These are phyloP conservation scores for Oplegnathus fasciatus DNA, from an alignment of 2,113 vertebrate species.

Conservation along the genomic window DNA sequence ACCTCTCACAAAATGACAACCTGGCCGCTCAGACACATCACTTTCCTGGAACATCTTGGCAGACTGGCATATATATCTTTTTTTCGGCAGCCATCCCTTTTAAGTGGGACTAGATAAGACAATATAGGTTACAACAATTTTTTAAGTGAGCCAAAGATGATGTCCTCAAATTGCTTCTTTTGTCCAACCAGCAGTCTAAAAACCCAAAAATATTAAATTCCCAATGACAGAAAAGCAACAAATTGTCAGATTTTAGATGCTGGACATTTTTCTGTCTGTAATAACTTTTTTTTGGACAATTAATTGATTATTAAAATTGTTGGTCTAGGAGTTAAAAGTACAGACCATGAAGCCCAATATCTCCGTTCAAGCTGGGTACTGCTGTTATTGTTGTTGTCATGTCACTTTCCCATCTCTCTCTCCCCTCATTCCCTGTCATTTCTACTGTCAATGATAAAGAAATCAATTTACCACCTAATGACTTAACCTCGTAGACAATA, in stretches of 20 bases:
- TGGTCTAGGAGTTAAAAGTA: too few relatives aligned
- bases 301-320: background rate
- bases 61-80: background rate
- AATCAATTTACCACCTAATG: background rate
- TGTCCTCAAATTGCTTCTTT: background rate
- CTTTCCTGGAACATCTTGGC: slow-evolving; percentile 3
- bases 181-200: background rate
- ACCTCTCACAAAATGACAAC: slow-evolving; percentile 25
- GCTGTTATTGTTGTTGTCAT: background rate
- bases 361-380: background rate
- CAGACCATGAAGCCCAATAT: too few relatives aligned
- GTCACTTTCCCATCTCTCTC: background rate
- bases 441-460: background rate
- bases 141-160: background rate
- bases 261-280: too few relatives aligned
- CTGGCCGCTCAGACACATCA: slow-evolving; percentile 20
- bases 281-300: too few relatives aligned
- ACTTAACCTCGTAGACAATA: background rate
- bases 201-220: background rate
- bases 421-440: background rate
- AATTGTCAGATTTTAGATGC: background rate
- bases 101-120: background rate
- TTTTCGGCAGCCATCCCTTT: background rate
- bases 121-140: background rate
- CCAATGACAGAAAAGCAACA: background rate